Base-by-base conservation (phyloP, 2,888 invertebrate genomes). In the Polietes domitor region DNA sequence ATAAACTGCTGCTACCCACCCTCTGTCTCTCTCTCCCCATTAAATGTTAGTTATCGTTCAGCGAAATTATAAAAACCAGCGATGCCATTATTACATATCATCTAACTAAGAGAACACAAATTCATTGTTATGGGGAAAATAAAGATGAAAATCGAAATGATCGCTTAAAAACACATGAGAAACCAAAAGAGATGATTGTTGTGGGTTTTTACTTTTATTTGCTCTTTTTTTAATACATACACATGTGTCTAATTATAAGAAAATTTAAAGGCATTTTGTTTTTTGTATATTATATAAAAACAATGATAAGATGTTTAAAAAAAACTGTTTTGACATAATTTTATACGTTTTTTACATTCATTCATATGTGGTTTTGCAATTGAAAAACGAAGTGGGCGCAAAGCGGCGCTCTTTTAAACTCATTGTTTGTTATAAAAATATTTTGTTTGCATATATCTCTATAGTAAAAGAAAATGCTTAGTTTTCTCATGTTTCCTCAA, bases 401-500 rank as follows among this genome's bases (percentile, higher is more conserved):
- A 88, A 86, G 87, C 88, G 88, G 88, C 89, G 87, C 88, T 89
- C 87, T 61, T 61, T 28, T 28, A 61, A 32, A 88, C 88, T 88
- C 87, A 87, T 73, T 50, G 43, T 17, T 83, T 85, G 80, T 77
- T 77, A 82, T 72, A 77, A 77, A 47, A 53, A 75, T 73, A 70
- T 68, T 78, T 65, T 43, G 43, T 58, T 82, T 81, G 50, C 26
- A 17, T 19, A 41, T 28, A 10, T 68, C 24, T 82, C 55, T 70
- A 61, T 77, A 74, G 65, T 70, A 71, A 19, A 47, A 70, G 37
- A 75, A 70, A 12, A 37, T 78, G 84, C 78, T 81, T 78, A 85
- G 85, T 86, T 85, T 88, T 88, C 88, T 90, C 92, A 92, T 92
- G 92, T 92, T 92, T 92, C 92, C 81, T 91, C 92, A 92, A 92